phyloP scores from a whole-genome alignment of 2,113 vertebrate genomes.

The Dascyllus trimaculatus region DNA sequence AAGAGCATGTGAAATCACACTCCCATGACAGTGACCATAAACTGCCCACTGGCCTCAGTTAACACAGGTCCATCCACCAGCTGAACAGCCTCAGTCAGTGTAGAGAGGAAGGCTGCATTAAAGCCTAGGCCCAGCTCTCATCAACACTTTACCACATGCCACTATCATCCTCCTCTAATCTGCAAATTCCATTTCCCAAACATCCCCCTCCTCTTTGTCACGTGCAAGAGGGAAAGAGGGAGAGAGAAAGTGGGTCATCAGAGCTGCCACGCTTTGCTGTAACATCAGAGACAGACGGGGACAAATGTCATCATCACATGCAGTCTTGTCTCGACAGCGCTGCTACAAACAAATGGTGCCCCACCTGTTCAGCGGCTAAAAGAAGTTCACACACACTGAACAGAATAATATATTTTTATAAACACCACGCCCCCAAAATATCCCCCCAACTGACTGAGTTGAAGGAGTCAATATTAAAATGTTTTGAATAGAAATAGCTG shows the following conservation, averaged over 20 bases:
- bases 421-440: not conserved
- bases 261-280: slow-evolving; percentile 56
- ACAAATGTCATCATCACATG: slow-evolving; percentile 69
- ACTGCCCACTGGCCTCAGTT: slow-evolving; percentile 57
- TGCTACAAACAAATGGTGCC: slow-evolving; percentile 55
- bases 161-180: slow-evolving; percentile 74
- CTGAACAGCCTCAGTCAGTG: slow-evolving; percentile 32
- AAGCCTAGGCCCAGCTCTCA: slow-evolving; percentile 47
- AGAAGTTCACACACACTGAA: not conserved
- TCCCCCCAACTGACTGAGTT: not conserved
- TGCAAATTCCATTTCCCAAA: slow-evolving; percentile 78
- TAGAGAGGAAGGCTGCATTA: slow-evolving; percentile 28
- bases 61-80: slow-evolving; percentile 37
- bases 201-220: slow-evolving; percentile 58
- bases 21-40: slow-evolving; percentile 59
- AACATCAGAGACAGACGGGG: slow-evolving; percentile 65
- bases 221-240: slow-evolving; percentile 62
- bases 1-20: slow-evolving; percentile 54
- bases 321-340: slow-evolving; percentile 40
- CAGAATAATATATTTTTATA: not conserved
- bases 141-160: slow-evolving; percentile 68
- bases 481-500: slow-evolving; percentile 33
- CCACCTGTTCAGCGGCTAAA: slow-evolving; percentile 58
- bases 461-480: slow-evolving; percentile 40
- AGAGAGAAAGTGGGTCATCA: slow-evolving; percentile 81